These are phyloP conservation scores for Synergus itoensis DNA, from an alignment of 2,888 invertebrate genomes.

Conservation along the genomic window DNA sequence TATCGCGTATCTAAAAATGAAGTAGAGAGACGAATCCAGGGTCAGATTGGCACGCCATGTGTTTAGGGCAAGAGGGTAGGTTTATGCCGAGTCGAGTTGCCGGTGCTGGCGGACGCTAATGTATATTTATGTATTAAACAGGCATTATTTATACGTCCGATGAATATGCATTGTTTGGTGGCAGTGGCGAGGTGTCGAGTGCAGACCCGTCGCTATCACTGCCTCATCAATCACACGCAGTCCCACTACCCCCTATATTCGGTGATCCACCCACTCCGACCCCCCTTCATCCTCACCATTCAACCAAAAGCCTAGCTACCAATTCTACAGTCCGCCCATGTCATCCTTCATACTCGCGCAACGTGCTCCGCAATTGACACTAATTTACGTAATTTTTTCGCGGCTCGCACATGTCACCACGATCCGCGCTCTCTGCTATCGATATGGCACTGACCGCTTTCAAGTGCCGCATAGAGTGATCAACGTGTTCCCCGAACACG, in stretches of 20 bases:
- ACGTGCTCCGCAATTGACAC: conserved; percentile 68
- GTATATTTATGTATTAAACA: conserved; percentile 77
- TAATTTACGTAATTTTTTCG: conserved; percentile 74
- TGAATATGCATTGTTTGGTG: conserved; percentile 77
- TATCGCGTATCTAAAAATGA: conserved; percentile 1
- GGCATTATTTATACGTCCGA: conserved; percentile 76
- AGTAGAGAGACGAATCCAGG: conserved; percentile 12
- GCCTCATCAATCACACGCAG: conserved; percentile 77
- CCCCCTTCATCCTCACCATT: conserved; percentile 27
- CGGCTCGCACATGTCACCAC: conserved; percentile 41
- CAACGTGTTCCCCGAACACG: conserved; percentile 24
- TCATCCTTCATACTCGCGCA: conserved; percentile 53
- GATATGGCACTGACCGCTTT: conserved; percentile 3
- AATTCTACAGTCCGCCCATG: conserved; percentile 57
- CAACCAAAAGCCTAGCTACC: conserved; percentile 43
- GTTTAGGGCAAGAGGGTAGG: conserved; percentile 43
- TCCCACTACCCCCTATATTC: conserved; percentile 58
- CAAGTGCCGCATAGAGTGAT: background rate
- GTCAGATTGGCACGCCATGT: conserved; percentile 40
- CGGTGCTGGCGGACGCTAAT: conserved; percentile 56
- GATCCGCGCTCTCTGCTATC: conserved; percentile 22
- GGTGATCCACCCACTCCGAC: conserved; percentile 30
- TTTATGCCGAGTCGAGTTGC: conserved; percentile 39
- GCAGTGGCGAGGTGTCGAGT: conserved; percentile 77
- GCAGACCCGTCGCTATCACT: conserved; percentile 77